Percentiles rank a stretch among this genome's conserved stretches.
Conservation (phyloP, 2,888 invertebrate species). For the Amiota communis region DNA sequence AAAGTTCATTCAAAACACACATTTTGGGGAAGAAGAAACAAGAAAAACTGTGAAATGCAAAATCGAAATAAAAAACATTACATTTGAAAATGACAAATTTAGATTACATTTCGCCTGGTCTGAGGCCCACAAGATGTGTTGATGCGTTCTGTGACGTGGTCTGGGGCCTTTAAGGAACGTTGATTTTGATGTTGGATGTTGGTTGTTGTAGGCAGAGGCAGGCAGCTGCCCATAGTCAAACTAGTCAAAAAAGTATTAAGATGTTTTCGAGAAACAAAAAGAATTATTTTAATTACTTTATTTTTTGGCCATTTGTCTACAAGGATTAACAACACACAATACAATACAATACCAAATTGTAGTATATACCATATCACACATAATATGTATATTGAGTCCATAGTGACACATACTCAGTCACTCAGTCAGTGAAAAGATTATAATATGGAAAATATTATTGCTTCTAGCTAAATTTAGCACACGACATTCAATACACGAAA, state of each 20-base stretch:
- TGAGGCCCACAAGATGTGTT: slow-evolving; percentile 19
- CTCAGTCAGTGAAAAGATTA: background rate
- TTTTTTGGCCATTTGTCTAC: background rate
- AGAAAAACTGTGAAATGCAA: background rate
- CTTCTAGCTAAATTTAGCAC: slow-evolving; percentile 45
- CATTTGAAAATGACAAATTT: slow-evolving; percentile 60
- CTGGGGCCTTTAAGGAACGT: background rate
- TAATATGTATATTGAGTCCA: no score
- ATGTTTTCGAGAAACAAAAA: background rate
- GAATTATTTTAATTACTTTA: slow-evolving; percentile 26
- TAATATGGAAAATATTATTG: slow-evolving; percentile 34
- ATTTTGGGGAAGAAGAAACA: background rate
- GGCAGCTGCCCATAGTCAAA: background rate
- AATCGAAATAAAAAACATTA: background rate
- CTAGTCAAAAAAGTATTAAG: slow-evolving; percentile 7
- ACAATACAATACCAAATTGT: background rate
- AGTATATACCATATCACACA: no score
- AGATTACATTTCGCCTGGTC: slow-evolving; percentile 67
- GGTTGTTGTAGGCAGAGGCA: slow-evolving; percentile 19
- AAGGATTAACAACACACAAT: background rate
- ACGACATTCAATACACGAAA: slow-evolving; percentile 64
- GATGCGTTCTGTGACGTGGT: slow-evolving; percentile 14
- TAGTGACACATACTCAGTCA: no score
- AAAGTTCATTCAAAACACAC: slow-evolving; percentile 53
- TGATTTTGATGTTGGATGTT: background rate